phyloP scores from a whole-genome alignment of 2,113 vertebrate species.

The Cinclus mexicanus region DNA sequence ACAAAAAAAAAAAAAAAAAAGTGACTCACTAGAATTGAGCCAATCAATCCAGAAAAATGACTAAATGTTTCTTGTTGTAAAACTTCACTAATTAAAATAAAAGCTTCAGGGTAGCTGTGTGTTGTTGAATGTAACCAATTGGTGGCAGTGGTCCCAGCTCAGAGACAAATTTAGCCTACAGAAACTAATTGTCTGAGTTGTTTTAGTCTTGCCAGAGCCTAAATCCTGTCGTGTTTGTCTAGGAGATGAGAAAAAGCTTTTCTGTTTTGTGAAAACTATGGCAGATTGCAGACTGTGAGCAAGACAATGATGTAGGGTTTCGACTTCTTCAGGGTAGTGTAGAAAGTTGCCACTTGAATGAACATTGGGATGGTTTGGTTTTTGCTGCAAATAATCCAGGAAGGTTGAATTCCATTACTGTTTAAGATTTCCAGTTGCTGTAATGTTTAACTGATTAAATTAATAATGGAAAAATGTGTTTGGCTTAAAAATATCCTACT shows the following conservation, averaged over 20 bases:
- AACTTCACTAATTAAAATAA: constrained; percentile 24
- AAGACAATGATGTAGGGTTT: background rate
- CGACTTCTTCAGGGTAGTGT: rapidly evolving
- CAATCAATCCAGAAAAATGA: background rate
- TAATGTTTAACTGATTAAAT: background rate
- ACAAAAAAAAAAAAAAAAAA: background rate
- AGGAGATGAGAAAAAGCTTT: background rate
- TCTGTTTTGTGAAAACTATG: background rate
- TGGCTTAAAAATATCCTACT: background rate
- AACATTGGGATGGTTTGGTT: background rate
- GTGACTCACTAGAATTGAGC: background rate
- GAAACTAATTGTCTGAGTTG: background rate
- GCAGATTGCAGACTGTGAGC: background rate
- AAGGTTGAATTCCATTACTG: background rate
- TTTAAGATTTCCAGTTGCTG: background rate
- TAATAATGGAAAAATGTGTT: background rate
- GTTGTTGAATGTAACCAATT: background rate
- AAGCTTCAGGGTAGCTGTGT: background rate
- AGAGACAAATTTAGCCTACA: background rate
- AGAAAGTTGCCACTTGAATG: rapidly evolving
- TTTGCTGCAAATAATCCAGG: background rate
- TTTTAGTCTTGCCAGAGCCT: background rate
- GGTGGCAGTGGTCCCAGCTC: background rate
- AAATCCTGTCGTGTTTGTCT: background rate
- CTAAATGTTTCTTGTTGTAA: background rate